Evolutionary conservation across 2,797 vertebrate species (phyloP), one percentile per base, ranked within the genome.

Genomic region (Sebastolobus alascanus): DNA sequence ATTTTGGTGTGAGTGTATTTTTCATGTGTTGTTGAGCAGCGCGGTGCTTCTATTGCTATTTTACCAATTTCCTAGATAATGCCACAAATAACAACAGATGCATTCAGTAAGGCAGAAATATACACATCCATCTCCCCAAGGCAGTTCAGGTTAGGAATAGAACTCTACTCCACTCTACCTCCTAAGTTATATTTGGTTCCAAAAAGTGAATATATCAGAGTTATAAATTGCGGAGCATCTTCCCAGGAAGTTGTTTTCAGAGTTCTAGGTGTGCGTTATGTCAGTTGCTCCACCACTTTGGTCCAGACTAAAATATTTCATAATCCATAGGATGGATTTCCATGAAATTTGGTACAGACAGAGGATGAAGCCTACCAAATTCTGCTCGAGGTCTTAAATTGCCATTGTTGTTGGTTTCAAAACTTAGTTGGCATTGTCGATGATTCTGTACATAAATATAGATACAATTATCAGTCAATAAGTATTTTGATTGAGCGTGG

Each of bases 141-240:
- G 67, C 43, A 82, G 68, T n/a, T 70, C 4, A 25, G 31, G 68
- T 70, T 59, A 59, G 67, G 72, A 59, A 77, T 72, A 82, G 77
- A 78, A 77, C 73, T 83, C 81, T 55, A 55, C 54, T 55, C 61
- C 9, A 77, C 74, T 80, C 84, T 55, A 55, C 22, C 9, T 56
- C 9, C 55, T 46, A 35, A 8, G 25, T 54, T 46, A 70, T 10
- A 52, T 73, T 33, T 68, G 38, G n/a, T 69, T n/a, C 20, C 11
- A 43, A 27, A 56, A 50, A 65, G 46, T 43, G 22, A 61, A n/a
- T 35, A 63, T 31, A 31, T 33, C 27, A 38, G 22, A 54, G n/a
- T 25, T 22, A 12, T 20, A 52, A 55, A 75, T 11, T 20, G 33
- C 8, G 43, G 12, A 20, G 14, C 4, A 60, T 40, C n/a, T 18